A percentile compares a stretch with the other conserved stretches of the same genome.
phyloP scores from a whole-genome alignment of 2,888 invertebrate species.

The Macroteleia sp. region DNA sequence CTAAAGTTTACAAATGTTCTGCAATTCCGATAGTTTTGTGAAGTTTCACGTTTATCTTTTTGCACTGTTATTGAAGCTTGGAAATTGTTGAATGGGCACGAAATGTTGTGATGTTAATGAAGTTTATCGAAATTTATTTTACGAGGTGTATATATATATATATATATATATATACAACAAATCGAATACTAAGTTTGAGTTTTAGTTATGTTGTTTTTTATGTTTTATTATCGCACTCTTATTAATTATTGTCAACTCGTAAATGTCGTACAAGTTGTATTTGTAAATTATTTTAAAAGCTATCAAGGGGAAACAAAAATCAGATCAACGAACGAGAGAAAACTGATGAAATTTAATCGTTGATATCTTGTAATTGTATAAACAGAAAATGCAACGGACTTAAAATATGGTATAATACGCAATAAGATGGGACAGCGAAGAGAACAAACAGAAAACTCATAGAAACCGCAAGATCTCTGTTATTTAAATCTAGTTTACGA shows the following conservation, averaged over 20 bases:
- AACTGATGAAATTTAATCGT: constrained; percentile 9
- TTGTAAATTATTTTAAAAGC: not conserved
- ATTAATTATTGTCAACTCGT: not conserved
- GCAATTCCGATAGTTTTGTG: constrained; percentile 42
- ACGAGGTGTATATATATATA: no score
- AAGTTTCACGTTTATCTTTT: constrained; percentile 47
- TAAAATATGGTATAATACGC: no score
- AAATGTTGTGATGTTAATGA: constrained; percentile 35
- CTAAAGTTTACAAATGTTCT: constrained; percentile 45
- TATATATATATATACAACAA: no score
- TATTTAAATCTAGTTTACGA: no score
- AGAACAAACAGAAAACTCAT: no score
- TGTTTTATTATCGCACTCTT: not conserved
- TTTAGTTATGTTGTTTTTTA: not conserved
- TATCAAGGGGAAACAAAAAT: not conserved
- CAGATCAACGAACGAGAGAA: constrained; percentile 1
- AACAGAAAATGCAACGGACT: no score
- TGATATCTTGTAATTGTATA: no score
- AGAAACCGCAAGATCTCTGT: no score
- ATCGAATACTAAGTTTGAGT: no score
- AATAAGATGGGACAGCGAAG: no score
- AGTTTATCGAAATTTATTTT: constrained; percentile 28
- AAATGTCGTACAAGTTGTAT: no score
- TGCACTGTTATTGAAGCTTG: constrained; percentile 24
- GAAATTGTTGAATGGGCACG: constrained; percentile 16